Evolutionary conservation across 2,888 invertebrate species (phyloP).

Genomic region (Acutogordius australiensis): DNA sequence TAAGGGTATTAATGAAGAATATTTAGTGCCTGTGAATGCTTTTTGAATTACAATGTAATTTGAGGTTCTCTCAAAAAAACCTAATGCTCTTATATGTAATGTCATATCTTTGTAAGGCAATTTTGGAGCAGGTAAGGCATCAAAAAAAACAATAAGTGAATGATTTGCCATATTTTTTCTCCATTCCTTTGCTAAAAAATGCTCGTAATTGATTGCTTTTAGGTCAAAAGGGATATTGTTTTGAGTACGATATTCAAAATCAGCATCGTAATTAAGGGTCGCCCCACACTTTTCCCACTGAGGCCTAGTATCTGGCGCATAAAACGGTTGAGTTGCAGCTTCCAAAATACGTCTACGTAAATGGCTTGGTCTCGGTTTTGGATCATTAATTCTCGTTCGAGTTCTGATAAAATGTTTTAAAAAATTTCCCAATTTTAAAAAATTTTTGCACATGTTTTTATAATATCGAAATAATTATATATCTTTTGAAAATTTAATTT

Average conservation of each 20-base stretch:
- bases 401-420: not conserved
- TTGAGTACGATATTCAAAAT: not conserved
- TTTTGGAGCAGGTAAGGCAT: not conserved
- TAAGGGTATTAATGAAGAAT: not conserved
- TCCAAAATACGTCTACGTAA: not conserved
- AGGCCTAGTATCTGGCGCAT: not conserved
- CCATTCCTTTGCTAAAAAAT: not conserved
- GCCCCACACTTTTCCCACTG: not conserved
- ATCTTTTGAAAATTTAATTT: too few species aligned
- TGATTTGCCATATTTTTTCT: not conserved
- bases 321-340: conserved; percentile 2
- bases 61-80: not conserved
- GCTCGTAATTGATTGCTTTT: not conserved
- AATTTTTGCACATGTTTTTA: too few species aligned
- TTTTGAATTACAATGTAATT: conserved; percentile 1
- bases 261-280: not conserved
- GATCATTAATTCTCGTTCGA: not conserved
- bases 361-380: conserved; percentile 7
- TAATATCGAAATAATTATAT: too few species aligned
- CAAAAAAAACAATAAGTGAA: not conserved
- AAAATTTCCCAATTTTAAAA: too few species aligned
- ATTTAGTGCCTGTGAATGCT: conserved; percentile 7
- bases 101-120: not conserved
- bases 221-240: not conserved
- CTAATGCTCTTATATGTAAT: not conserved